Evolutionary conservation across 2,888 invertebrate genomes (phyloP).

Genomic region (Stenolophus ochropezus): DNA sequence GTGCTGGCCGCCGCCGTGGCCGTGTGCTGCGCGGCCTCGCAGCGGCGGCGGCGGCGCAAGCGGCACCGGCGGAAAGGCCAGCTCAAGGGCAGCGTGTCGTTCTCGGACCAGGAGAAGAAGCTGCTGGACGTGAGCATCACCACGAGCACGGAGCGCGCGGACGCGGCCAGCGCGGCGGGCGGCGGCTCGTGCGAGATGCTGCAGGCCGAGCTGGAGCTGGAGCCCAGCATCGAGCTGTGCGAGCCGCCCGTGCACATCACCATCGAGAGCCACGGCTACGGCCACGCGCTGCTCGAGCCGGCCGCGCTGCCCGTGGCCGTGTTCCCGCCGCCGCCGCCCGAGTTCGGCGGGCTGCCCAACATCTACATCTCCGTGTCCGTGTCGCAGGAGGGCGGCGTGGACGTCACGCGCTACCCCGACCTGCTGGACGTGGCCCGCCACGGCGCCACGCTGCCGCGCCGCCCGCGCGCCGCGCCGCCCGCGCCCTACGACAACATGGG

Average conservation of each 20-base stretch:
- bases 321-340: conserved; percentile 76
- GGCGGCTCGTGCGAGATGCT: conserved; percentile 75
- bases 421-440: conserved; percentile 81
- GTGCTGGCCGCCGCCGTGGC: conserved; percentile 79
- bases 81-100: conserved; percentile 86
- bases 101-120: conserved; percentile 92
- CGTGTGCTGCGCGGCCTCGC: conserved; percentile 75
- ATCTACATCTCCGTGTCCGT: conserved; percentile 90
- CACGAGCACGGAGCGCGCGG: conserved; percentile 79
- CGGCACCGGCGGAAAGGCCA: conserved; percentile 79
- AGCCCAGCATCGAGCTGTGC: conserved; percentile 66
- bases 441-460: conserved; percentile 72
- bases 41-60: conserved; percentile 73
- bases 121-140: conserved; percentile 87
- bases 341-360: conserved; percentile 79
- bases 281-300: conserved; percentile 17
- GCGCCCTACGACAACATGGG: conserved; percentile 94
- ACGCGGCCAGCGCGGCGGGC: conserved; percentile 68
- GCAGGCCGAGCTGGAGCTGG: conserved; percentile 77
- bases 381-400: conserved; percentile 80
- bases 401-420: conserved; percentile 85
- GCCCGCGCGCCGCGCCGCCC: conserved; percentile 70
- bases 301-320: conserved; percentile 70
- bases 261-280: conserved; percentile 72
- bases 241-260: conserved; percentile 74